A percentile compares a stretch with the other conserved stretches of the same genome.
Conservation (phyloP, 2,113 vertebrate genomes). For the Galemys pyrenaicus region DNA sequence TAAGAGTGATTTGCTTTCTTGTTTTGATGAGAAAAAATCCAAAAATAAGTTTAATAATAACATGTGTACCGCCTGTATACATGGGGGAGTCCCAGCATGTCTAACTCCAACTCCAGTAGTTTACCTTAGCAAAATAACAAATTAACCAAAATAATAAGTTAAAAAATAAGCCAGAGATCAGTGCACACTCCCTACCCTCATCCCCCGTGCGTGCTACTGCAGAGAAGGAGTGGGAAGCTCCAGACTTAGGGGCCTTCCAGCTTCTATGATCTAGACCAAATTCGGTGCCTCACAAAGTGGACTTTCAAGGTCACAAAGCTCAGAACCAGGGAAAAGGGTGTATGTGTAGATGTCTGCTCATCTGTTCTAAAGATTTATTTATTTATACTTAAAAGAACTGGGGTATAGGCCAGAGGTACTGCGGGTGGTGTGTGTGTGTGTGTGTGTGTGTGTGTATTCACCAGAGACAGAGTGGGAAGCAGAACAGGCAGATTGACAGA, state of each 20-base stretch:
- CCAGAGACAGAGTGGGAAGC: no score
- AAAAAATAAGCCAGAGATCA: conserved; percentile 25
- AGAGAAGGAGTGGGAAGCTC: neutral
- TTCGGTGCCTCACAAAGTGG: neutral
- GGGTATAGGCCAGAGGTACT: no score
- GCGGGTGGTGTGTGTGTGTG: no score
- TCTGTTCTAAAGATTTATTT: neutral
- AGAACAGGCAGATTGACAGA: no score
- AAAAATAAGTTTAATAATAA: no score
- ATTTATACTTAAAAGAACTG: no score
- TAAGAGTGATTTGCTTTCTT: conserved; percentile 19
- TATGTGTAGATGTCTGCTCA: neutral
- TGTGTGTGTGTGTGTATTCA: no score
- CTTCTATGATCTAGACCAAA: neutral
- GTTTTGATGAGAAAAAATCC: neutral
- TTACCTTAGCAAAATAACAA: neutral
- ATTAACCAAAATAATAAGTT: neutral
- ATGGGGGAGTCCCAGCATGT: no score
- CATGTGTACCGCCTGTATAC: no score
- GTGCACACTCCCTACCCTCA: no score
- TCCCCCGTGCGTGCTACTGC: neutral
- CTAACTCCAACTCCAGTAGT: no score
- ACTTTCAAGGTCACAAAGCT: neutral
- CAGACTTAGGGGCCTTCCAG: neutral
- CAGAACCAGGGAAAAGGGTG: neutral